phyloP scores from a whole-genome alignment of 2,113 vertebrate species.

The Chinchilla lanigera region DNA sequence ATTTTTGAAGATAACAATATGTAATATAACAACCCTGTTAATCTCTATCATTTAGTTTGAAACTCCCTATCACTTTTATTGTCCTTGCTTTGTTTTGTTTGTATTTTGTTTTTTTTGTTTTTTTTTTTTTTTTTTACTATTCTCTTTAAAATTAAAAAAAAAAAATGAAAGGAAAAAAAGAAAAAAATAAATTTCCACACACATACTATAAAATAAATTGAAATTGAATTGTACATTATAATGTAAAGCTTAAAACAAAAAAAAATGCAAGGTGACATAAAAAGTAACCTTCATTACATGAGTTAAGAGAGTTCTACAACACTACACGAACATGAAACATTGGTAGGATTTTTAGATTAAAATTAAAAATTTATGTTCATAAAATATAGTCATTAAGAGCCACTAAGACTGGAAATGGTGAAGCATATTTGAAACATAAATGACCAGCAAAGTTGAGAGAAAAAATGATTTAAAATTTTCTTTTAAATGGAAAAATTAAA shows the following conservation, averaged over 20 bases:
- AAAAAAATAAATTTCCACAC: not conserved
- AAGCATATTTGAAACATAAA: not conserved
- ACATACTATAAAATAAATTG: not conserved
- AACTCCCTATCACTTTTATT: no score
- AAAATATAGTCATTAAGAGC: not conserved
- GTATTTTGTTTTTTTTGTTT: no score
- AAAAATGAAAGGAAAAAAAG: no score
- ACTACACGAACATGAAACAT: not conserved
- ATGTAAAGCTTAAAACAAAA: not conserved
- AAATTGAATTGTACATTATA: not conserved
- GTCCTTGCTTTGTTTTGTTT: no score
- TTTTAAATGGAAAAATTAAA: not conserved
- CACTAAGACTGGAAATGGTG: not conserved
- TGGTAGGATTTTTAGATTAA: not conserved
- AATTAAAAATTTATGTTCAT: not conserved
- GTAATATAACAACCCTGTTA: no score
- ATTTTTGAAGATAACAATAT: no score
- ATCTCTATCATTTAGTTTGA: no score
- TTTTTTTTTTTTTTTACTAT: no score
- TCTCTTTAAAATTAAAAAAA: no score
- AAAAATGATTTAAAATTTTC: not conserved
- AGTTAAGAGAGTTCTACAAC: not conserved
- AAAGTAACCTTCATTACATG: not conserved
- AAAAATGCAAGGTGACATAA: not conserved
- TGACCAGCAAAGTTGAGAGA: no score